Percentiles rank a stretch among this genome's conserved stretches.
Evolutionary conservation across 2,888 invertebrate species (phyloP).

Genomic region (Pyrrhia umbra): DNA sequence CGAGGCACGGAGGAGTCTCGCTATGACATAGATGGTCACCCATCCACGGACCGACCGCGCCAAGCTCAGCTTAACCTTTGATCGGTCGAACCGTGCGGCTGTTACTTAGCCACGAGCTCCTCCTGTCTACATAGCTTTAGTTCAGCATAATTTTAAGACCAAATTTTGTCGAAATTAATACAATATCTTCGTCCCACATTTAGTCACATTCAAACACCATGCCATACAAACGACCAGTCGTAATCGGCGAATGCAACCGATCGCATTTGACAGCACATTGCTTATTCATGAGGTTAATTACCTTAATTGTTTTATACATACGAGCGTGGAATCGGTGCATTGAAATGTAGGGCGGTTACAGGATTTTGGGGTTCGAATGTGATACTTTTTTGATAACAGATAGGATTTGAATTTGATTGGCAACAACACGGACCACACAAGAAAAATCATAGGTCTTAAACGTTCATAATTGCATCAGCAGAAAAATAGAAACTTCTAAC

Average conservation of each 20-base stretch:
- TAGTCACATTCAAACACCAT: neutral
- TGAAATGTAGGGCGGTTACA: slow-evolving; percentile 4
- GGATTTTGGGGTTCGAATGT: neutral
- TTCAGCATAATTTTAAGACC: no score
- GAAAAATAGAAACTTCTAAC: slow-evolving; percentile 1
- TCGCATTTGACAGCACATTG: slow-evolving; percentile 77
- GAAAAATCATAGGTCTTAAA: neutral
- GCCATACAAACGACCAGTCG: slow-evolving; percentile 14
- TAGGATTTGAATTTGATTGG: neutral
- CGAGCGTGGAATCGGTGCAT: slow-evolving; percentile 15
- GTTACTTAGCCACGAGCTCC: no score
- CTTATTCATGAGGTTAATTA: slow-evolving; percentile 84
- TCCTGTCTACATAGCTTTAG: no score
- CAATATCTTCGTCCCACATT: neutral
- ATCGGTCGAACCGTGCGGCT: no score
- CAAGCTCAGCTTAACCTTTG: no score
- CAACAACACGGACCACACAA: no score
- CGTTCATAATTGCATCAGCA: neutral
- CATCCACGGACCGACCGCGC: no score
- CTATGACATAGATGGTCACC: no score
- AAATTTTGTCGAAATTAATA: neutral
- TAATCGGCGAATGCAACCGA: slow-evolving; percentile 51
- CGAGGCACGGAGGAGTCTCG: no score
- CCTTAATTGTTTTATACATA: slow-evolving; percentile 70
- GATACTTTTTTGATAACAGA: neutral